Evolutionary conservation across 2,113 vertebrate species (phyloP).

Genomic region (Nesoenas mayeri): DNA sequence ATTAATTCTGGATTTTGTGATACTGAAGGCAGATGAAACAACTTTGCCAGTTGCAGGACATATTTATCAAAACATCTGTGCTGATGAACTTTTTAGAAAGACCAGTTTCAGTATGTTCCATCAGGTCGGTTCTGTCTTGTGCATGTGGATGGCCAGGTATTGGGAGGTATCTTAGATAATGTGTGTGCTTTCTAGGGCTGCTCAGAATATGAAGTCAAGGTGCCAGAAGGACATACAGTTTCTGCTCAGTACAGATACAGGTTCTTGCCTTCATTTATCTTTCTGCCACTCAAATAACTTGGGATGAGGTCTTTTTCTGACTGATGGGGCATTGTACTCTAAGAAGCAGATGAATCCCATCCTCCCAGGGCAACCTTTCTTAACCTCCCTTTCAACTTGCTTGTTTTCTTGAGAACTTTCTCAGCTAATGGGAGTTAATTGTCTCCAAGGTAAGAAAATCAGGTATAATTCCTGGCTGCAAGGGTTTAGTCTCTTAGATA

Average conservation of each 20-base stretch:
- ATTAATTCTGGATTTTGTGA: not conserved
- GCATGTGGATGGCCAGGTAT: not conserved
- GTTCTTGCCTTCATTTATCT: not conserved
- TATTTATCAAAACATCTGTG: not conserved
- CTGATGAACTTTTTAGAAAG: not conserved
- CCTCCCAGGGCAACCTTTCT: not conserved
- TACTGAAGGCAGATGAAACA: slow-evolving; percentile 7
- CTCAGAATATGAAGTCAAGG: not conserved
- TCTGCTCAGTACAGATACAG: not conserved
- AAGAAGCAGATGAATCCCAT: not conserved
- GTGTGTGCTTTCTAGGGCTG: not conserved
- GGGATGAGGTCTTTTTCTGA: not conserved
- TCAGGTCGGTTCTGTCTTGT: not conserved
- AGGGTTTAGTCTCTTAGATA: not conserved
- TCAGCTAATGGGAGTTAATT: not conserved
- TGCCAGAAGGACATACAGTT: not conserved
- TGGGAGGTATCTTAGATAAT: not conserved
- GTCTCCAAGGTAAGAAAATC: slow-evolving; percentile 18
- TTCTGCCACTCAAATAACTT: not conserved
- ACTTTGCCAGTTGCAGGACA: not conserved
- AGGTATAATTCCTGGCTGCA: not conserved
- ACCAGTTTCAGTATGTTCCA: not conserved
- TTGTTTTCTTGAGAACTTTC: not conserved
- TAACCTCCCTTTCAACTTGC: not conserved
- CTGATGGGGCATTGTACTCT: not conserved